phyloP scores from a whole-genome alignment of 2,888 invertebrate genomes.

The Diploptera punctata region DNA sequence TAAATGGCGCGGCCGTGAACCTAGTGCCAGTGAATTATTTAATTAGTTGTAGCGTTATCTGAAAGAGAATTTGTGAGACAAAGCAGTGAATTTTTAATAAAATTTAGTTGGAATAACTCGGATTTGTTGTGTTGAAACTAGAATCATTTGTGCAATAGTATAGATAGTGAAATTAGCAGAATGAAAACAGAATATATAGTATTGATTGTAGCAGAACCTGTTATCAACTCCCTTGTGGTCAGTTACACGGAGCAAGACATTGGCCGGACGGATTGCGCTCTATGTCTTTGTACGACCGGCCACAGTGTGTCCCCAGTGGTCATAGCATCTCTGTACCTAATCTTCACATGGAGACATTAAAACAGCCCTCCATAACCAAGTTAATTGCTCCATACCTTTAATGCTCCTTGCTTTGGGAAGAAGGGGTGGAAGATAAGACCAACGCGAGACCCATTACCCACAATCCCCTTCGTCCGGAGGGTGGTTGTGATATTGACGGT shows the following conservation, averaged over 20 bases:
- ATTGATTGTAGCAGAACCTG: neutral
- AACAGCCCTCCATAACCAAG: conserved; percentile 36
- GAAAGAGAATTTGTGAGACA: no score
- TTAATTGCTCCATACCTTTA: conserved; percentile 42
- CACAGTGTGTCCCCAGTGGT: neutral
- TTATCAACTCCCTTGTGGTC: neutral
- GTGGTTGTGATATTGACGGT: conserved; percentile 16
- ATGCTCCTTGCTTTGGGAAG: conserved; percentile 30
- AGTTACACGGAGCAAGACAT: neutral
- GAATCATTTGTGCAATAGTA: no score
- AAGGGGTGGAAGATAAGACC: conserved; percentile 31
- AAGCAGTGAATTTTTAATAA: no score
- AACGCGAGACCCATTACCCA: conserved; percentile 47
- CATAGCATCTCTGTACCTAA: conserved; percentile 24
- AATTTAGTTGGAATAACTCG: no score
- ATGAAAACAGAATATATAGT: no score
- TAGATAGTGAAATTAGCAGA: no score
- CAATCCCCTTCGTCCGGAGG: conserved; percentile 35
- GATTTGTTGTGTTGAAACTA: no score
- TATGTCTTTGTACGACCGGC: neutral
- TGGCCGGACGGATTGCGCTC: neutral
- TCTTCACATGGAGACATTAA: conserved; percentile 40
- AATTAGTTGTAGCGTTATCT: no score
- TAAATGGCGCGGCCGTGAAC: no score
- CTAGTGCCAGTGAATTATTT: no score